phyloP scores from a whole-genome alignment of 1,140 invertebrate species.

The Trichoplusia ni region DNA sequence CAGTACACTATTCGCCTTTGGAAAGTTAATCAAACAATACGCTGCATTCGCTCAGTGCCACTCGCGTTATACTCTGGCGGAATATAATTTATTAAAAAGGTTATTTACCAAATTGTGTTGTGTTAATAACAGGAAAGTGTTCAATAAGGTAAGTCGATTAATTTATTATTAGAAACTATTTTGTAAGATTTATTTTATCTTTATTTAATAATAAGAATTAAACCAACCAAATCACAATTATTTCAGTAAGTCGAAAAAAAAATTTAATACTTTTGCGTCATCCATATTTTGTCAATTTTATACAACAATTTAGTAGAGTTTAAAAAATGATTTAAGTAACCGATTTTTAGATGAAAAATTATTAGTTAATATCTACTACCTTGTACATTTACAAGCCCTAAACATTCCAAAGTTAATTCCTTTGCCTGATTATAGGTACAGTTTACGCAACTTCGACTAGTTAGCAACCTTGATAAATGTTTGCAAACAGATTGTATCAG shows the following conservation, averaged over 20 bases:
- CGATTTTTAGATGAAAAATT: background rate
- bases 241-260: too few relatives aligned
- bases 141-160: slow-evolving; percentile 1
- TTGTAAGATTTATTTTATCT: background rate
- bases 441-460: background rate
- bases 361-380: too few relatives aligned
- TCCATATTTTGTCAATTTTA: too few relatives aligned
- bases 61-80: background rate
- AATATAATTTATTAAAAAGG: background rate
- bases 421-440: too few relatives aligned
- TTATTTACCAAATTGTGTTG: background rate
- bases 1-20: slow-evolving; percentile 18
- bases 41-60: background rate
- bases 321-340: too few relatives aligned
- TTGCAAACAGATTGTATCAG: slow-evolving; percentile 30
- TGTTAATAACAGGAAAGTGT: background rate
- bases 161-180: background rate
- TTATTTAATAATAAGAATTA: too few relatives aligned
- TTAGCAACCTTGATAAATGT: slow-evolving; percentile 13
- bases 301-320: too few relatives aligned
- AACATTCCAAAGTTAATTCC: too few relatives aligned
- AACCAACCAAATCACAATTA: too few relatives aligned
- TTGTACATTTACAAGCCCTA: too few relatives aligned
- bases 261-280: too few relatives aligned
- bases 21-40: slow-evolving; percentile 24